A percentile compares a stretch with the other conserved stretches of the same genome.
Conservation (phyloP, 2,113 vertebrate species). For the Acrocephalus arundinaceus region DNA sequence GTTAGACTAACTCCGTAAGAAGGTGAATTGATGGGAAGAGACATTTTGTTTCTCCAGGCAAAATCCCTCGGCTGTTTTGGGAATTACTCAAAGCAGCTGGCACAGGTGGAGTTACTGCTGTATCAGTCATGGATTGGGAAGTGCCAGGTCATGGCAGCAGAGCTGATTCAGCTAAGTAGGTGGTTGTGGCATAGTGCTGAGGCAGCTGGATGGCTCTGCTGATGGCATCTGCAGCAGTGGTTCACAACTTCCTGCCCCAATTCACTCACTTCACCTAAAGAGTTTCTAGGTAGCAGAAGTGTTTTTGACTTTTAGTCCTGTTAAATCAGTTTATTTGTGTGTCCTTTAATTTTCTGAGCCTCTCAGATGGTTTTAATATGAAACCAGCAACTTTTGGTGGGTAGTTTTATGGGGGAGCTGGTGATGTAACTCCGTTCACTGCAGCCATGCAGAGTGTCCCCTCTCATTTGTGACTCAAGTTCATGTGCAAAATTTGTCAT, state of each 20-base stretch:
- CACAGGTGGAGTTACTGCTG: background rate
- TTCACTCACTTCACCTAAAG: background rate
- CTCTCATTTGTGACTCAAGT: background rate
- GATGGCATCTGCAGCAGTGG: accelerated
- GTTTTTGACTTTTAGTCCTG: background rate
- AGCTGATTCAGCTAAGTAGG: background rate
- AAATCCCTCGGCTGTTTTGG: background rate
- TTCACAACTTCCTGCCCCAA: background rate
- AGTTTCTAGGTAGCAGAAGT: background rate
- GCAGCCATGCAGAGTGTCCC: background rate
- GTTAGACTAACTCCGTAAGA: background rate
- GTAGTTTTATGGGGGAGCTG: background rate
- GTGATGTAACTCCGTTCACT: accelerated
- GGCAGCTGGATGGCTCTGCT: background rate
- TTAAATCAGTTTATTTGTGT: background rate
- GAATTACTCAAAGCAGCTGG: background rate
- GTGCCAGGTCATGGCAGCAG: background rate
- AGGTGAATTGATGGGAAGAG: background rate
- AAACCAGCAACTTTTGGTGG: background rate
- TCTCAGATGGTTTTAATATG: background rate
- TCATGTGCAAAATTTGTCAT: background rate
- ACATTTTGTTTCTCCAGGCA: background rate
- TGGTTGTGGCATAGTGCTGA: background rate
- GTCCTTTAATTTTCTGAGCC: background rate
- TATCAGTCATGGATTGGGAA: background rate